phyloP scores from a whole-genome alignment of 2,797 vertebrate species.

The Stomatorhinus walkeri region DNA sequence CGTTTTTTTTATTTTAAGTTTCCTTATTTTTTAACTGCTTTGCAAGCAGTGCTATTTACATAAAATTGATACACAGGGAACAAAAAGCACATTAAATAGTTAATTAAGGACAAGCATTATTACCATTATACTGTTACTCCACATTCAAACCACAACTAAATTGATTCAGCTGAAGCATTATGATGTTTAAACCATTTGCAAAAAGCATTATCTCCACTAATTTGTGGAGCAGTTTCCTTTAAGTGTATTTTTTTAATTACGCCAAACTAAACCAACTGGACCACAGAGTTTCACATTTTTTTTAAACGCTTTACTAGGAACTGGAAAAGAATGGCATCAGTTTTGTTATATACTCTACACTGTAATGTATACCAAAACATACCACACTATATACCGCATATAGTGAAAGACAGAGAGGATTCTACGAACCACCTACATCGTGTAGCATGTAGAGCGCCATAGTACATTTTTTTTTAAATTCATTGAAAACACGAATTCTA shows the following conservation, averaged over 20 bases:
- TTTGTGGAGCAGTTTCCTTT: background rate
- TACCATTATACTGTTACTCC: slow-evolving; percentile 1
- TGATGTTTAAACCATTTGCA: background rate
- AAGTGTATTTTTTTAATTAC: slow-evolving; percentile 2
- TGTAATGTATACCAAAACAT: background rate
- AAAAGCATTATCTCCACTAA: slow-evolving; percentile 7
- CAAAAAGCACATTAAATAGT: background rate
- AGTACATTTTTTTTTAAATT: slow-evolving; percentile 48
- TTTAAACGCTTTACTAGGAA: background rate
- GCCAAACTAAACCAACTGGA: background rate
- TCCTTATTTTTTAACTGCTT: background rate
- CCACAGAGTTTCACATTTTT: background rate
- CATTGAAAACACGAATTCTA: slow-evolving; percentile 66
- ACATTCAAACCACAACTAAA: background rate
- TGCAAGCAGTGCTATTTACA: background rate
- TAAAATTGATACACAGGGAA: slow-evolving; percentile 1
- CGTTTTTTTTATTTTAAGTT: background rate
- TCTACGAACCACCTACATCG: background rate
- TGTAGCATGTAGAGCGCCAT: background rate
- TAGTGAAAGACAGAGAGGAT: background rate
- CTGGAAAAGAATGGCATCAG: background rate
- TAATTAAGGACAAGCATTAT: slow-evolving; percentile 13
- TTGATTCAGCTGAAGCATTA: background rate
- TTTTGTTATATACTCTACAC: background rate
- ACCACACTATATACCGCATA: background rate